Evolutionary conservation across 2,113 vertebrate genomes (phyloP).

Genomic region (Pterophyllum scalare): DNA sequence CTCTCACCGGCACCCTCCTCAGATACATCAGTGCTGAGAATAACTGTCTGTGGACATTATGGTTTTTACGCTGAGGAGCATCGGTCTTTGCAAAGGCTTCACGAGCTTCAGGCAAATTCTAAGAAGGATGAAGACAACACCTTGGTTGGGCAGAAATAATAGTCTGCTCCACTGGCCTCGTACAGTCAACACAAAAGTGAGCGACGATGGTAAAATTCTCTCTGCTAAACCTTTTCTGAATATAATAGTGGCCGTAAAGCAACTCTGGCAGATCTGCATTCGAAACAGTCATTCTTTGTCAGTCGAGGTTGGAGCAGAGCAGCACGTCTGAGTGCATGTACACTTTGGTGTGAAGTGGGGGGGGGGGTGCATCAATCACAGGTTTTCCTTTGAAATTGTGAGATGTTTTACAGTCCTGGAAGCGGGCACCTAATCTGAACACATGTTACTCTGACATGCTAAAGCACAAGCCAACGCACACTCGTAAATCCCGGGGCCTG

Average conservation of each 20-base stretch:
- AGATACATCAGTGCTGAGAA: constrained; percentile 45
- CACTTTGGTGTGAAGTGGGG: neutral
- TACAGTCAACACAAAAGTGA: constrained; percentile 62
- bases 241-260: constrained; percentile 33
- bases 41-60: constrained; percentile 47
- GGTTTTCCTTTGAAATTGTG: constrained; percentile 68
- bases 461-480: constrained; percentile 57
- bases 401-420: constrained; percentile 69
- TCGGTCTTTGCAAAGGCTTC: constrained; percentile 51
- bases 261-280: constrained; percentile 40
- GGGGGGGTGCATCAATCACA: constrained; percentile 43
- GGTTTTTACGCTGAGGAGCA: constrained; percentile 49
- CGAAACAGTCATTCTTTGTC: constrained; percentile 3
- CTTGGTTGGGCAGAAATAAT: constrained; percentile 55
- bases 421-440: constrained; percentile 70
- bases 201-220: constrained; percentile 53
- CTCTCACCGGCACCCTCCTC: constrained; percentile 16
- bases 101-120: constrained; percentile 21
- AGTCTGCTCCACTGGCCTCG: constrained; percentile 72
- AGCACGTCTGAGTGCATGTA: neutral
- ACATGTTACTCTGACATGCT: constrained; percentile 65
- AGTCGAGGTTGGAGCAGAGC: neutral
- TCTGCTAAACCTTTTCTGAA: constrained; percentile 53
- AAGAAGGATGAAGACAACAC: constrained; percentile 60
- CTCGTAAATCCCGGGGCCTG: constrained; percentile 67